phyloP scores from a whole-genome alignment of 2,797 vertebrate genomes.

The Dendrocincla fuliginosa region DNA sequence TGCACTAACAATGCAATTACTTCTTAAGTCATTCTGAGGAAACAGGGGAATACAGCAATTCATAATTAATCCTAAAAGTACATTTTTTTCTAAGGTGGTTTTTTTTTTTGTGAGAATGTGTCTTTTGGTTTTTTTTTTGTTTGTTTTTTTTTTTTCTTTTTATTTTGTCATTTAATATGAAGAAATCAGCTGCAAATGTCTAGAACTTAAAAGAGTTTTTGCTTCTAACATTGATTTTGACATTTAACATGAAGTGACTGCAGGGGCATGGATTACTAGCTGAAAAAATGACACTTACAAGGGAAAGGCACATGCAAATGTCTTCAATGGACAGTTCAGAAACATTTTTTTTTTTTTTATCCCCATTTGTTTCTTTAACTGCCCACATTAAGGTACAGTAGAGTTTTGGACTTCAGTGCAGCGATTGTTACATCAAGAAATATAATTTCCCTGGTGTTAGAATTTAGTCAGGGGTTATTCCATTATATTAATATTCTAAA shows the following conservation, averaged over 20 bases:
- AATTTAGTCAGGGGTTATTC: constrained; percentile 43
- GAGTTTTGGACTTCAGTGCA: constrained; percentile 53
- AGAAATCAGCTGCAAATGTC: background rate
- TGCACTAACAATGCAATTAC: background rate
- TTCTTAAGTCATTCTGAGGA: background rate
- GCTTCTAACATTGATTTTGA: constrained; percentile 23
- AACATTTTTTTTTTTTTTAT: constrained; percentile 45
- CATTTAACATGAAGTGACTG: constrained; percentile 45
- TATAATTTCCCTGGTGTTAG: constrained; percentile 36
- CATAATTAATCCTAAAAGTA: constrained; percentile 32
- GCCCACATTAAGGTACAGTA: constrained; percentile 41
- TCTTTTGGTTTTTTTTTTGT: background rate
- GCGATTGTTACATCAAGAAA: constrained; percentile 18
- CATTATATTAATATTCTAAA: background rate
- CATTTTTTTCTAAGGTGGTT: background rate
- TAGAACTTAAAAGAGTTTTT: constrained; percentile 25
- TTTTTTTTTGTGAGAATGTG: background rate
- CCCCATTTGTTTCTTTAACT: constrained; percentile 58
- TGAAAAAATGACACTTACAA: constrained; percentile 38
- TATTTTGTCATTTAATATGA: constrained; percentile 1
- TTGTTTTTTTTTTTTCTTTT: background rate
- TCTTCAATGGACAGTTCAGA: constrained; percentile 50
- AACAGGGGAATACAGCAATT: background rate
- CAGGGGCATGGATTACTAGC: constrained; percentile 14
- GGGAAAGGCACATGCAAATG: constrained; percentile 66